Evolutionary conservation across 2,797 vertebrate genomes (phyloP).

Genomic region (Gorsachius magnificus): DNA sequence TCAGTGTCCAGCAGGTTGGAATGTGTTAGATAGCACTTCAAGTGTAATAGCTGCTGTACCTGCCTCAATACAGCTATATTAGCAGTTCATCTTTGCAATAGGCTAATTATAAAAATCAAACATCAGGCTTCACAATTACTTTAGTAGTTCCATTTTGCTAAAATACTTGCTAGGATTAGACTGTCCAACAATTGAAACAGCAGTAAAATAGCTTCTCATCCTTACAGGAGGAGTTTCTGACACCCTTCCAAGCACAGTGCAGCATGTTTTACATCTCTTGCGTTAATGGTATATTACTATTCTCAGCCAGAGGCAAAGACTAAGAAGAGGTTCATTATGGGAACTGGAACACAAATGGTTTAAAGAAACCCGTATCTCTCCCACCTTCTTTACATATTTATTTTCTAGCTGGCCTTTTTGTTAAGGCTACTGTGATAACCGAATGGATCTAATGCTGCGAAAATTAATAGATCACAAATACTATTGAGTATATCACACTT

Average conservation of each 20-base stretch:
- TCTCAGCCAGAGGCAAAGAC: conserved; percentile 39
- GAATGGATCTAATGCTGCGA: neutral
- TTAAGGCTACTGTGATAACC: neutral
- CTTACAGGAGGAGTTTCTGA: neutral
- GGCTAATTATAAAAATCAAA: neutral
- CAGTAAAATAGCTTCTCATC: neutral
- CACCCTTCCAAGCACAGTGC: neutral
- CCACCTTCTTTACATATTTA: neutral
- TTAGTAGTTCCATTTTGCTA: neutral
- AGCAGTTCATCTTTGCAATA: neutral
- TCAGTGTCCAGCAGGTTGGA: conserved; percentile 44
- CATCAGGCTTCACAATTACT: neutral
- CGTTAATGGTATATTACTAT: conserved; percentile 30
- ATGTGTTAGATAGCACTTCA: neutral
- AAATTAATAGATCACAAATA: neutral
- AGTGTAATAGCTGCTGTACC: neutral
- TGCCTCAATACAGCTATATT: neutral
- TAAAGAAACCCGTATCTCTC: neutral
- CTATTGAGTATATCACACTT: neutral
- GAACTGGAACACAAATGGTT: neutral
- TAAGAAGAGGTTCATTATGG: neutral
- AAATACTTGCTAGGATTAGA: neutral
- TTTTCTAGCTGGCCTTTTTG: conserved; percentile 2
- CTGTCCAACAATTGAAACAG: neutral
- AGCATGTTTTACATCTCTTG: conserved; percentile 3